Conservation (phyloP, 2,888 invertebrate genomes). For the Tetramorium bicarinatum region DNA sequence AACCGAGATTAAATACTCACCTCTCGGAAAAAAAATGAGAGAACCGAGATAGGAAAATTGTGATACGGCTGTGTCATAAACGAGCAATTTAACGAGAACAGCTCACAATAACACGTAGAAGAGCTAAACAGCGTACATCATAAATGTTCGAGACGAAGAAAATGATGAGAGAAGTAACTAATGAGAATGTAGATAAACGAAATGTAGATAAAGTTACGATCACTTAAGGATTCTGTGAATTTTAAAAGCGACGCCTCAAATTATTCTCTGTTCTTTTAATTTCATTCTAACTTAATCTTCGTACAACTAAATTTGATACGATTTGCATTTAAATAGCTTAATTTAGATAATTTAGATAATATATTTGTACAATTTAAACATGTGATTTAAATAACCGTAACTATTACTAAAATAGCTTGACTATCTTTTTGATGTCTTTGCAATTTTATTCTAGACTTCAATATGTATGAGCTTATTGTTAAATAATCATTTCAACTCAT, state of each 20-base stretch:
- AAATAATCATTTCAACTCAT: background rate
- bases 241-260: constrained; percentile 8
- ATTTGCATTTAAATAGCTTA: constrained; percentile 33
- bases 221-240: constrained; percentile 8
- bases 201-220: background rate
- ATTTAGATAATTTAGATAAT: constrained; percentile 23
- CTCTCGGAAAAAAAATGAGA: constrained; percentile 17
- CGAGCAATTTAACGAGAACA: constrained; percentile 46
- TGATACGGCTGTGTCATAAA: constrained; percentile 1
- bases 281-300: background rate
- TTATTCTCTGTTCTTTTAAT: constrained; percentile 2
- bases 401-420: background rate
- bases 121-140: constrained; percentile 16
- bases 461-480: background rate
- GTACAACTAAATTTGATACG: background rate
- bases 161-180: background rate
- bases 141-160: constrained; percentile 29
- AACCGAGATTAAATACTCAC: constrained; percentile 58
- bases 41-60: constrained; percentile 24
- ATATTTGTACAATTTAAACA: background rate
- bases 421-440: background rate
- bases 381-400: background rate
- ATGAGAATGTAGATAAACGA: too few species aligned
- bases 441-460: background rate
- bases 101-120: constrained; percentile 19